Base-by-base conservation (phyloP, 2,797 vertebrate species). In the Myripristis jacobus region DNA sequence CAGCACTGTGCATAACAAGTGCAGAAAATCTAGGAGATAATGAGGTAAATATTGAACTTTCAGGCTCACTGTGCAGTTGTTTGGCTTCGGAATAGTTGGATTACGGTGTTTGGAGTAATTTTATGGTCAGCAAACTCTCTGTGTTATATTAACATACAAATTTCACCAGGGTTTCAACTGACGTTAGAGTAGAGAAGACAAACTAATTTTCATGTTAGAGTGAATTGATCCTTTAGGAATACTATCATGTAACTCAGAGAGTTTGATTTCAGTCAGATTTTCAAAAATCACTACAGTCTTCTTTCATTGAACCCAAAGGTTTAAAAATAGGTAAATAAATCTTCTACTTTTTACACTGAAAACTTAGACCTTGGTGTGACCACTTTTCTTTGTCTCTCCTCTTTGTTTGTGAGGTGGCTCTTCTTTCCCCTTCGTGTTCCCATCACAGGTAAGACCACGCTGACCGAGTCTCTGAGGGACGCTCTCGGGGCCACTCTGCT, bases 391-490 rank as follows among this genome's bases (percentile, higher is more conserved):
- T 55, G 13, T 67, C 51, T 54, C 44, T 25, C 34, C 12, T 36
- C 34, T 52, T 52, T 68, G 22, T 70, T 22, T 54, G 31, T n/a
- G 52, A 43, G 18, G 6, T 55, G 21, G 36, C 41, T 50, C 15
- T 64, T 52, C 52, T 43, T 3, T 53, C 59, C 7, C 29, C 31
- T 21, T 16, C n/a, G 1, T 70, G 5, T 63, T 22, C 21, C 41
- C 27, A 19, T 78, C 67, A 2, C 88, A 98, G 98, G 97, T 64
- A 98, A 98, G 91, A 96, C 95, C 43, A 98, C 96, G 0, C 84
- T 98, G 87, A 98, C 97, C 0, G 89, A 92, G 81, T 93, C 95
- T 11, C 89, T 98, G 1, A 93, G 91, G 43, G 89, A 95, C 5
- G 72, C 71, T 3, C 89, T 98, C 29, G 88, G 92, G 6, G 96